These are phyloP conservation scores for Sweltsa coloradensis DNA, from an alignment of 1,140 invertebrate genomes.

Conservation along the genomic window DNA sequence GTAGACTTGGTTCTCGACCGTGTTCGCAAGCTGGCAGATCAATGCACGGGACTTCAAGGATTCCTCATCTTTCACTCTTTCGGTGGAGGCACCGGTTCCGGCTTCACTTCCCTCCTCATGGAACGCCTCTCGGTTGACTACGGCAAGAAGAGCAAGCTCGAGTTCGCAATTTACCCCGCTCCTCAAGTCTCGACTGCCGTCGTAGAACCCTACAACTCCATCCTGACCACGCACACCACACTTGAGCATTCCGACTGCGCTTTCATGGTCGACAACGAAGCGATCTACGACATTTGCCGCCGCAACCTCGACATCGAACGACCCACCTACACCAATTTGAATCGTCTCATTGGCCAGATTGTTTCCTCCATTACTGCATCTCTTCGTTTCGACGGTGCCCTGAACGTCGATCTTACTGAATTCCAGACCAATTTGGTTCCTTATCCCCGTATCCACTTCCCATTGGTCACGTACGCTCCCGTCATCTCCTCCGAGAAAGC, in stretches of 20 bases:
- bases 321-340: constrained; percentile 56
- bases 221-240: constrained; percentile 49
- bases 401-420: constrained; percentile 67
- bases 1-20: constrained; percentile 56
- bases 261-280: constrained; percentile 63
- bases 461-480: constrained; percentile 71
- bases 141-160: constrained; percentile 55
- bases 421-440: constrained; percentile 77
- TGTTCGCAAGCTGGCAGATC: constrained; percentile 60
- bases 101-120: constrained; percentile 54
- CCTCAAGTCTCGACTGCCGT: constrained; percentile 50
- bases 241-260: constrained; percentile 46
- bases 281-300: constrained; percentile 84
- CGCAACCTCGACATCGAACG: constrained; percentile 78
- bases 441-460: constrained; percentile 74
- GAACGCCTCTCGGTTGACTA: constrained; percentile 52
- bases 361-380: constrained; percentile 68
- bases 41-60: constrained; percentile 68
- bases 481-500: constrained; percentile 77
- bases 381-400: constrained; percentile 53
- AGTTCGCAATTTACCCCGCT: constrained; percentile 56
- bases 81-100: constrained; percentile 79
- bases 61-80: constrained; percentile 81
- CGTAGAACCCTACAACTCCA: constrained; percentile 56
- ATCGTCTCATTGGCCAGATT: constrained; percentile 54